Conservation (phyloP, 2,888 invertebrate genomes). For the Andrena bicolor region DNA sequence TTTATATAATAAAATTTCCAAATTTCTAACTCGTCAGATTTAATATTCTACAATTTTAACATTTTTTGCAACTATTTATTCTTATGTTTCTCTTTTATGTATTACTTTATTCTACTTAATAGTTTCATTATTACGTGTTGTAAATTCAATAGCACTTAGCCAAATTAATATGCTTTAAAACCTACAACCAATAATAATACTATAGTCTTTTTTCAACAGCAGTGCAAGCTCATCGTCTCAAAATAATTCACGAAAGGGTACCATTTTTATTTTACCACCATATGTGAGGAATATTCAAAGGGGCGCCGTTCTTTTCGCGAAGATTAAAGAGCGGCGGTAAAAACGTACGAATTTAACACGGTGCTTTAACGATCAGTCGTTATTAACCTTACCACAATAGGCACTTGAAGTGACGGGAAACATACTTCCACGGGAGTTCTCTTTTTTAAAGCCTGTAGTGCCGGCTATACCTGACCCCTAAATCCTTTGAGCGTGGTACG, state of each 20-base stretch:
- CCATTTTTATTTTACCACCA: background rate
- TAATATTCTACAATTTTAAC: no score
- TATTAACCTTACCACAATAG: constrained; percentile 66
- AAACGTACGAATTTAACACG: constrained; percentile 46
- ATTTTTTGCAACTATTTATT: no score
- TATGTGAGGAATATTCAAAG: background rate
- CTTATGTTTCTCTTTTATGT: no score
- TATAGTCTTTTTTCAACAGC: no score
- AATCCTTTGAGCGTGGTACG: constrained; percentile 73
- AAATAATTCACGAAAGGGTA: background rate
- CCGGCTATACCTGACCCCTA: constrained; percentile 71
- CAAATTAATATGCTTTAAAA: no score
- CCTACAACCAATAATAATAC: no score
- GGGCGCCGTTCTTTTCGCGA: background rate
- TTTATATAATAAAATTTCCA: no score
- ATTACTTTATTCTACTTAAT: no score
- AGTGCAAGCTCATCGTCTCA: no score
- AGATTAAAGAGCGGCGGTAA: constrained; percentile 14
- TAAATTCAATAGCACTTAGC: no score
- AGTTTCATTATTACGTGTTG: no score
- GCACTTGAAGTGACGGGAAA: constrained; percentile 49
- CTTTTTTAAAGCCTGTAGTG: constrained; percentile 66
- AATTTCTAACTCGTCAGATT: no score
- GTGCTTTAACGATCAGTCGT: constrained; percentile 48
- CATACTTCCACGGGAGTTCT: constrained; percentile 36